A percentile compares a stretch with the other conserved stretches of the same genome.
Conservation (phyloP, 2,888 invertebrate species). For the Cephus sareptanus region DNA sequence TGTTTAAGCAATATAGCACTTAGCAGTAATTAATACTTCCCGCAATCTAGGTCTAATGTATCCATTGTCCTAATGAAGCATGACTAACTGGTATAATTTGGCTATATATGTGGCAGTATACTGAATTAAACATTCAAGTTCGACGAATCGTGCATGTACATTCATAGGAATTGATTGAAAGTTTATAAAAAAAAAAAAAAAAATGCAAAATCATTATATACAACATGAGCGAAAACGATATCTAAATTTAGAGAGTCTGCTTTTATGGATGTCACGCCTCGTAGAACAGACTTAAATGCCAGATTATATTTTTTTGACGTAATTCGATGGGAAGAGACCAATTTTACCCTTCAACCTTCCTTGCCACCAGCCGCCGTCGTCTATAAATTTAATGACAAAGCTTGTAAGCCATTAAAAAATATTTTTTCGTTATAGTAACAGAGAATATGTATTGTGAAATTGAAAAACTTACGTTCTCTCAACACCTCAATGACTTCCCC, state of each 20-base stretch:
- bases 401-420: conserved; percentile 21
- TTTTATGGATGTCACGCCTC: background rate
- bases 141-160: background rate
- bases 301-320: conserved; percentile 67
- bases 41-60: background rate
- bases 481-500: conserved; percentile 73
- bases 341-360: conserved; percentile 70
- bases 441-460: background rate
- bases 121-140: background rate
- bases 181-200: background rate
- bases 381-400: conserved; percentile 56
- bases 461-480: conserved; percentile 68
- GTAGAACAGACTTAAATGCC: background rate
- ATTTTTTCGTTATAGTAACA: background rate
- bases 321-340: conserved; percentile 76
- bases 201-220: background rate
- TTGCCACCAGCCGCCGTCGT: conserved; percentile 78
- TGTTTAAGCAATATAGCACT: background rate
- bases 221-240: background rate
- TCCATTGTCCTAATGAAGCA: background rate
- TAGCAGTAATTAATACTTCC: background rate
- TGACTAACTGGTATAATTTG: background rate
- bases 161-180: background rate
- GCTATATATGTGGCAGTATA: background rate
- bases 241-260: background rate